phyloP scores from a whole-genome alignment of 2,113 vertebrate genomes.

The Pseudopodoces humilis region DNA sequence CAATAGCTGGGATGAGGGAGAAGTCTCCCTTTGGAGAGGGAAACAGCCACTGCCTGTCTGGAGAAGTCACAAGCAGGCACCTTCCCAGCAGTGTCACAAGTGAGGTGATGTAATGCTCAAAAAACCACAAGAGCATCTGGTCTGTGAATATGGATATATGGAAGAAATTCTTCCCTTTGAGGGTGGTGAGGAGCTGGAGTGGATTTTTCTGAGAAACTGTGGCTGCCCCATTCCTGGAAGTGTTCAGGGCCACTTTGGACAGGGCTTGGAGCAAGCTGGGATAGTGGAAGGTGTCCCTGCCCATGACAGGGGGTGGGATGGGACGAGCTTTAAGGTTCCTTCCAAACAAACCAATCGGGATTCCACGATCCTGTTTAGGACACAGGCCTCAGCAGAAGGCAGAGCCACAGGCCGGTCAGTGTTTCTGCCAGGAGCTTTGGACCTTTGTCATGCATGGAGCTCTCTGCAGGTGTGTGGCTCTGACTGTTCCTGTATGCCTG shows the following conservation, averaged over 20 bases:
- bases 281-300: background rate
- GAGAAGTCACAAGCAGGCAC: background rate
- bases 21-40: background rate
- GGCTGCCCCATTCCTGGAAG: background rate
- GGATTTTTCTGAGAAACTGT: background rate
- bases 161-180: background rate
- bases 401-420: background rate
- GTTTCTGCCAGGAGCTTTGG: background rate
- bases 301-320: background rate
- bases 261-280: background rate
- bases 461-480: background rate
- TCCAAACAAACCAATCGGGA: background rate
- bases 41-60: background rate
- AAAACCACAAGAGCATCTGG: background rate
- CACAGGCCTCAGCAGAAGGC: background rate
- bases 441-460: background rate
- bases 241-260: background rate
- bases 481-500: background rate
- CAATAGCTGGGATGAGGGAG: background rate
- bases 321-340: background rate
- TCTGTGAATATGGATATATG: background rate
- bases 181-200: background rate
- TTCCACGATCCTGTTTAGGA: background rate
- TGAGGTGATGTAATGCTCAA: fast-evolving
- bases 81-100: background rate